Percentiles rank a stretch among this genome's conserved stretches.
These are phyloP conservation scores for Stomatorhinus ivindoensis DNA, from an alignment of 2,113 vertebrate species.

Conservation along the genomic window DNA sequence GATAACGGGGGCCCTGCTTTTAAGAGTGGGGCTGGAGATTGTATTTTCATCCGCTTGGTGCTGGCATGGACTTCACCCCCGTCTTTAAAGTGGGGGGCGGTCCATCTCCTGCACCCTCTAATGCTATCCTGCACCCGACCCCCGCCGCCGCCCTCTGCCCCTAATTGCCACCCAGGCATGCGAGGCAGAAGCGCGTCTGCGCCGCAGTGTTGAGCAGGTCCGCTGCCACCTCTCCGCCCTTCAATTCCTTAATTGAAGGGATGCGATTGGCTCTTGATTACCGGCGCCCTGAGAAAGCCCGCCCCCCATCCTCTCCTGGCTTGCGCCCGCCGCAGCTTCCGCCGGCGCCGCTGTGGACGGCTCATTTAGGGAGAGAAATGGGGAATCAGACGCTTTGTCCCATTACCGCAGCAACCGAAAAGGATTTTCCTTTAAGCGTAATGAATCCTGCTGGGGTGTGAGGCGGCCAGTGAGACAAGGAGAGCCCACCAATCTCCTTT, in stretches of 20 bases:
- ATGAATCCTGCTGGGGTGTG: neutral
- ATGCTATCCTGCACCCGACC: too few species aligned
- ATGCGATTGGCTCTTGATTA: neutral
- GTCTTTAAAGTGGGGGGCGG: neutral
- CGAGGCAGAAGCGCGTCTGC: neutral
- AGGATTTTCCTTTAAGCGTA: neutral
- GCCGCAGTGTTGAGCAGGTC: neutral
- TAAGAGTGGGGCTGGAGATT: slow-evolving; percentile 1
- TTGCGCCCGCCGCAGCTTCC: neutral
- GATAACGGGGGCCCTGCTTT: slow-evolving; percentile 19
- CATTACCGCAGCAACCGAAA: neutral
- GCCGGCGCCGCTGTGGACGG: neutral
- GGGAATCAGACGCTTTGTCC: neutral
- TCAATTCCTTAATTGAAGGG: slow-evolving; percentile 12
- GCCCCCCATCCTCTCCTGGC: neutral
- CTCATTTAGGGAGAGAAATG: neutral
- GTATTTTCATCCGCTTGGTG: neutral
- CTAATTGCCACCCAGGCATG: neutral
- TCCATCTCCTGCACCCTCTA: neutral
- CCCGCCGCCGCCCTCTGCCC: neutral
- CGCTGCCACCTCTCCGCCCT: neutral
- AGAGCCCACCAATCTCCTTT: neutral
- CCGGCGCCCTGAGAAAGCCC: neutral
- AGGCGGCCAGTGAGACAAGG: neutral
- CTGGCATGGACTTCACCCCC: neutral